Conservation (phyloP, 2,888 invertebrate species). For the Andrena praecox region DNA sequence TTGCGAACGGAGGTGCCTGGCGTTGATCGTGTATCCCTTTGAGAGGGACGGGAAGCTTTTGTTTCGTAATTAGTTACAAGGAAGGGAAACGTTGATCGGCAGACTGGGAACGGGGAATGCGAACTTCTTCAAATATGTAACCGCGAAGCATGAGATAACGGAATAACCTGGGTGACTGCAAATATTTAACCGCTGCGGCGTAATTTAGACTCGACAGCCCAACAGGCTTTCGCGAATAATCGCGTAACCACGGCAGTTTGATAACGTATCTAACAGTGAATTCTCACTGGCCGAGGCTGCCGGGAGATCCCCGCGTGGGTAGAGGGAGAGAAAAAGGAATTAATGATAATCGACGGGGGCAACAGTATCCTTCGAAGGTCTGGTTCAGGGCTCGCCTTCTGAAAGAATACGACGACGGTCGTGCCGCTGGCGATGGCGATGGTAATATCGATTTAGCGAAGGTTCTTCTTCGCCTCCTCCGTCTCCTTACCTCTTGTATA, state of each 20-base stretch:
- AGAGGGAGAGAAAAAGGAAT: conserved; percentile 44
- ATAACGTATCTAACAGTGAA: conserved; percentile 11
- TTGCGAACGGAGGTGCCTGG: neutral
- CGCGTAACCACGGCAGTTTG: conserved; percentile 11
- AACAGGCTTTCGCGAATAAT: neutral
- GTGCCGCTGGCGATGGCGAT: conserved; percentile 69
- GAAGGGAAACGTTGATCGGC: neutral
- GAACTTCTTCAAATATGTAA: neutral
- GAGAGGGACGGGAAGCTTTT: neutral
- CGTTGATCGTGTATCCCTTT: neutral
- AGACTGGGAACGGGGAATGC: neutral
- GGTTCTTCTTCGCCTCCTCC: conserved; percentile 63
- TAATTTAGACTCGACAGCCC: neutral
- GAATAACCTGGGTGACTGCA: too few species aligned
- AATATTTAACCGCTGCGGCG: too few species aligned
- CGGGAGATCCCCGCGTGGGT: conserved; percentile 1
- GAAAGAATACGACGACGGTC: conserved; percentile 49
- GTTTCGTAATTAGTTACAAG: neutral
- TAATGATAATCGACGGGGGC: conserved; percentile 69
- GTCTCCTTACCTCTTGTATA: conserved; percentile 62
- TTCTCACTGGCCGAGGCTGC: neutral
- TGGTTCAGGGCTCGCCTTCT: conserved; percentile 59
- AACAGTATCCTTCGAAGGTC: conserved; percentile 67
- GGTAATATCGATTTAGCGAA: conserved; percentile 79
- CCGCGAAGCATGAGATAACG: neutral